Evolutionary conservation across 2,113 vertebrate genomes (phyloP), one percentile per base, ranked within the genome.

Genomic region (Plotosus lineatus): DNA sequence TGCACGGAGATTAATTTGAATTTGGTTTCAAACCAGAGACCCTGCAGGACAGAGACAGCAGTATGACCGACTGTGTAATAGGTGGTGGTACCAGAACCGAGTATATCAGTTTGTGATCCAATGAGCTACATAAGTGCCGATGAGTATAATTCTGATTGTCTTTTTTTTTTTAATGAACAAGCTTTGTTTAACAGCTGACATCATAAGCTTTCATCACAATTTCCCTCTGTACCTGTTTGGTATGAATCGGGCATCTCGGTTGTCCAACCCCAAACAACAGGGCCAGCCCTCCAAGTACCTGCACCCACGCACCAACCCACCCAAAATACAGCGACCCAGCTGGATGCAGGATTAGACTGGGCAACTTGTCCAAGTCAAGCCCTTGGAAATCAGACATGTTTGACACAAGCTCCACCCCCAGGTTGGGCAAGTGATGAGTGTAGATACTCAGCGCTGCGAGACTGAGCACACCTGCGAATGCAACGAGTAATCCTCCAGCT

Each of bases 281-380:
- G 0, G 91, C 91, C 0, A 82, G 28, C 1, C 94, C 93, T 7
- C 93, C 94, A 58, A 94, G 68, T 75, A 94, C 85, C 84, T 94
- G 92, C 12, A 93, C 83, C 78, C 92, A 92, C 0, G 91, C 92
- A 17, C 94, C 94, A 75, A 93, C 83, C 94, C 92, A 94, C 0
- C 92, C 94, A 10, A 94, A 94, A 78, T 94, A 94, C 10, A 94
- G 90, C 0, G 94, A 94, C 3, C 92, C 92, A 0, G 90, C 92
- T 0, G 91, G 83, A 7, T 46, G 90, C 76, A 92, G 83, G 44
- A 79, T 88, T 33, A 93, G 88, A 19, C 84, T 87, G 23, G 89
- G 91, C 66, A 87, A 85, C 73, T 77, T 82, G 46, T 55, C 58
- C 28, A 74, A 15, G 6, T 86, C 80, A 1, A 86, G 75, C 26